Evolutionary conservation across 2,888 invertebrate genomes (phyloP), one percentile per base, ranked within the genome.

Genomic region (Gari tellinella): DNA sequence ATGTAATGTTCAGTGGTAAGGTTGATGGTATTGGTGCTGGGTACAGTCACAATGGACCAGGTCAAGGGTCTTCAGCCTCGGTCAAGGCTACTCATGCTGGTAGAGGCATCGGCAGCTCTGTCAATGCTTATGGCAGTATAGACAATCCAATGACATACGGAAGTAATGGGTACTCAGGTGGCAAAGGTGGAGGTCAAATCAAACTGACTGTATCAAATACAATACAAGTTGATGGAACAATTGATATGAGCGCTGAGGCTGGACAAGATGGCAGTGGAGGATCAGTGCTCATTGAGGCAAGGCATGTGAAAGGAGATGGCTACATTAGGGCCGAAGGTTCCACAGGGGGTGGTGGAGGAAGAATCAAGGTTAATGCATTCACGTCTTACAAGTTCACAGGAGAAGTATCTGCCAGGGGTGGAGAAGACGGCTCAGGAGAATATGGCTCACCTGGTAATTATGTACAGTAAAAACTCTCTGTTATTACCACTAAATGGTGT

Each of bases 1-100:
- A 74, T 17, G 77, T 88, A 17, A 75, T 72, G 46, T 74, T 72
- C 46, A 80, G 77, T 26, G 87, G 84, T 1, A 51, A 41, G 19
- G 60, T 88, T 8, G 60, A 69, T 19, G 87, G 86, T 1, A 53
- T 69, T 12, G 87, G 85, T 4, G 69, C 61, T 26, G 88, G 88
- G 0, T 79, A 67, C 49, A 26, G 51, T n/a, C 53, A 63, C 12
- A 56, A 48, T 25, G 87, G 86, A 12, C 75, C 74, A 7, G 85
- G 86, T 8, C 64, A 67, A 7, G 67, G 82, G 2, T 17, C 67
- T 7, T 49, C 55, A 7, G 19, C 76, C 45, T 52, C 64, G 8
- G 51, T 66, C 23, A 84, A 82, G 21, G 87, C 85, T 7, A 72
- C 83, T 23, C 72, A 86, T 58, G 87, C 81, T n/a, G 87, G 86